phyloP scores from a whole-genome alignment of 2,797 vertebrate genomes.

The Neosilurus hyrtlii region DNA sequence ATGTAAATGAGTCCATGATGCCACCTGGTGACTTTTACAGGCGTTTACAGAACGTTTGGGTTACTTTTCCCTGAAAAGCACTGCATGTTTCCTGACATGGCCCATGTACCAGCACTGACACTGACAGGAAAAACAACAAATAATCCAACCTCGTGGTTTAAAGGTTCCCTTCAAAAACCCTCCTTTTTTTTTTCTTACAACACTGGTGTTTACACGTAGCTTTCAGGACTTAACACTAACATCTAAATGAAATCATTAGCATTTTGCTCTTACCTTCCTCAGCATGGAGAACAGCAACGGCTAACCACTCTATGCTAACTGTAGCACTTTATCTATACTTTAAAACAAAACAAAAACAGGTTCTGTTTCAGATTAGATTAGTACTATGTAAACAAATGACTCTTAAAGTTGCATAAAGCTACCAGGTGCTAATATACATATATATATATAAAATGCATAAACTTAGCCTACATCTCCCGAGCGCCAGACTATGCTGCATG shows the following conservation, averaged over 20 bases:
- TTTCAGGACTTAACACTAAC: no score
- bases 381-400: neutral
- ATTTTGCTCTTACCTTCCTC: neutral
- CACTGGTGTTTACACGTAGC: neutral
- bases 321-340: neutral
- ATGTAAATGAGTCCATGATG: neutral
- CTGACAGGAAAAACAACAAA: neutral
- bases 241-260: no score
- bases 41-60: neutral
- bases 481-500: conserved; percentile 25
- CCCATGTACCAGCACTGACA: neutral
- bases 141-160: no score
- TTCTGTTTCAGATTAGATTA: neutral
- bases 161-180: no score
- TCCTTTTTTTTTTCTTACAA: neutral
- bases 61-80: neutral
- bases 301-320: neutral
- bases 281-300: neutral
- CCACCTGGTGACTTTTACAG: neutral
- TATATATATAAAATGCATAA: neutral
- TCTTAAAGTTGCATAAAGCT: neutral
- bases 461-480: neutral
- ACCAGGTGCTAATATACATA: neutral
- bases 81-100: neutral
- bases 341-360: neutral